phyloP scores from a whole-genome alignment of 2,797 vertebrate species.

The Pangasius larnaudii region DNA sequence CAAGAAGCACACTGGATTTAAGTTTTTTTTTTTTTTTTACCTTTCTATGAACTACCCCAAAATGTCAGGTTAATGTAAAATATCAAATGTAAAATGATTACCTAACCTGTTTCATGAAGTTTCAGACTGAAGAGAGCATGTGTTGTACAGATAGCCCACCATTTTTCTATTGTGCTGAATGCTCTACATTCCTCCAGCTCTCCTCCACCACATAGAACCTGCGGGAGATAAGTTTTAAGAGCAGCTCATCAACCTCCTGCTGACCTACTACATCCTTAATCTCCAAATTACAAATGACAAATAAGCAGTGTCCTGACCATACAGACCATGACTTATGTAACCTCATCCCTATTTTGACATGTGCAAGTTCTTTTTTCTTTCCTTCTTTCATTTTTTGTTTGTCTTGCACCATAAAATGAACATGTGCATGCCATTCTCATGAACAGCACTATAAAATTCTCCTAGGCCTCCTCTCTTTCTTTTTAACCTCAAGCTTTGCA shows the following conservation, averaged over 20 bases:
- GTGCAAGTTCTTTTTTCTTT: not conserved
- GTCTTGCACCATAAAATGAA: slow-evolving; percentile 14
- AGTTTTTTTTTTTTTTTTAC: too few species aligned
- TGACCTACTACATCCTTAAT: slow-evolving; percentile 20
- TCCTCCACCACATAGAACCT: slow-evolving; percentile 20
- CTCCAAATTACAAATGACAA: not conserved
- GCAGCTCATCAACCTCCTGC: slow-evolving; percentile 6
- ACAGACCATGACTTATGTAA: slow-evolving; percentile 7
- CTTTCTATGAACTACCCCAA: not conserved
- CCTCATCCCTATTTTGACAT: slow-evolving; percentile 5
- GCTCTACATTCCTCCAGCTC: slow-evolving; percentile 56
- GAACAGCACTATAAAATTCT: slow-evolving; percentile 39
- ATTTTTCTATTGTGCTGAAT: slow-evolving; percentile 44
- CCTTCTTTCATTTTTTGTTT: slow-evolving; percentile 2
- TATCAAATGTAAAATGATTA: not conserved
- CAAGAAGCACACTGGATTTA: not conserved
- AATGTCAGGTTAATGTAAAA: not conserved
- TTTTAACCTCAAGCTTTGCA: slow-evolving; percentile 40
- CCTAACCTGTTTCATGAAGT: not conserved
- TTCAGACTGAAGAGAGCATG: slow-evolving; percentile 29
- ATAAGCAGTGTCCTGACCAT: slow-evolving; percentile 3
- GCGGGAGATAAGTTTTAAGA: slow-evolving; percentile 23
- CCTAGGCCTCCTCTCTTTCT: slow-evolving; percentile 7
- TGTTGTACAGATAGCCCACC: slow-evolving; percentile 11
- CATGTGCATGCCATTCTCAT: slow-evolving; percentile 43